Conservation (phyloP, 2,113 vertebrate species). For the Neodontobutis hainanensis region DNA sequence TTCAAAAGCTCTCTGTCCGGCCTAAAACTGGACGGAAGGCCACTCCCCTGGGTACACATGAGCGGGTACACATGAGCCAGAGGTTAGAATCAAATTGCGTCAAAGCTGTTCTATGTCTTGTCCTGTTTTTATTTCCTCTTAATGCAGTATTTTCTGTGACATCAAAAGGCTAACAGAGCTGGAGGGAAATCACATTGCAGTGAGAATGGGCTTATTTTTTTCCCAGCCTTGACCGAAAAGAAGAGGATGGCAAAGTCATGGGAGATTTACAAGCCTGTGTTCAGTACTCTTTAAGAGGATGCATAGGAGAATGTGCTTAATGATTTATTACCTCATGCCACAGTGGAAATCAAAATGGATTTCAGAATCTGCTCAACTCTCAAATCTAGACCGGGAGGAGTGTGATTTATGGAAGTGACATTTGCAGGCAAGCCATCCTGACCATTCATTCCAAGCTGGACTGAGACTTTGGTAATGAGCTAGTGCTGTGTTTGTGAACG, state of each 20-base stretch:
- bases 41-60: not conserved
- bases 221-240: slow-evolving; percentile 24
- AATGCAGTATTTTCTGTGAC: slow-evolving; percentile 30
- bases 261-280: slow-evolving; percentile 62
- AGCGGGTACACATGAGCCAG: not conserved
- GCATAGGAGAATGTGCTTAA: slow-evolving; percentile 61
- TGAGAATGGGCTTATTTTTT: slow-evolving; percentile 26
- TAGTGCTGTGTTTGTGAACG: too few species aligned
- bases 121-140: slow-evolving; percentile 32
- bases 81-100: slow-evolving; percentile 4
- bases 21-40: not conserved
- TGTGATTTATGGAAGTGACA: slow-evolving; percentile 73
- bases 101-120: slow-evolving; percentile 30
- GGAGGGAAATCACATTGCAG: slow-evolving; percentile 10
- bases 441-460: too few species aligned
- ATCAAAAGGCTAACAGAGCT: slow-evolving; percentile 34
- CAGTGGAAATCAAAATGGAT: slow-evolving; percentile 76
- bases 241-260: slow-evolving; percentile 52
- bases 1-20: not conserved
- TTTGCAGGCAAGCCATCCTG: too few species aligned
- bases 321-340: slow-evolving; percentile 72
- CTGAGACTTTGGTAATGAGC: too few species aligned
- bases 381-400: slow-evolving; percentile 64
- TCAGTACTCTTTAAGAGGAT: slow-evolving; percentile 66
- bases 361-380: slow-evolving; percentile 71